Evolutionary conservation across 2,797 vertebrate species (phyloP), one percentile per base, ranked within the genome.

Genomic region (Hoplostethus mediterraneus): DNA sequence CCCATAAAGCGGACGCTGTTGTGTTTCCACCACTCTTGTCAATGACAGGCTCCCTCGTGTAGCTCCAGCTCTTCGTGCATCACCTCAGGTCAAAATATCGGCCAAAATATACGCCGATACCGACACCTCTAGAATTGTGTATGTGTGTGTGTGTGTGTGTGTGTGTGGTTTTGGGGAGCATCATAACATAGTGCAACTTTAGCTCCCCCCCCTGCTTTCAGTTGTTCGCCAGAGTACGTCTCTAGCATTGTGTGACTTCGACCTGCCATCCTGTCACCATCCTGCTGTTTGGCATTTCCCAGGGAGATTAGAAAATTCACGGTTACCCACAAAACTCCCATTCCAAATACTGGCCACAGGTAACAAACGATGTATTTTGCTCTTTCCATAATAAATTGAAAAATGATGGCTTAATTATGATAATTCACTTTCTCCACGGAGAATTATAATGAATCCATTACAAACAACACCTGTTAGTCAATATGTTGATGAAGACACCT

Each of bases 391-490:
- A 88, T 88, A 60, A 75, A 85, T 82, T 89, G 75, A 85, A 80
- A 86, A 82, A 87, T 81, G 63, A 88, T 58, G 69, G 51, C 80
- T 88, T 89, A 79, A 91, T 93, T 89, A 91, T 89, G 77, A 81
- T 89, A 81, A 90, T 85, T 89, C 6, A 1, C 3, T 73, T 16
- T 58, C 70, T 75, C 83, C 44, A 4, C 11, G 0, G 83, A 87
- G 85, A 67, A 75, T 78, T 63, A 54, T 85, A 92, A 93, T 93
- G 85, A 93, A 92, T 90, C 76, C 81, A 81, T 88, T 88, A 77
- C 71, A 81, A 87, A 82, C 86, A 90, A 85, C 90, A 91, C 83
- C 89, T 92, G 90, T 77, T 90, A 65, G 71, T 81, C 61, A 78
- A 76, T 77, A 84, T 81, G 89, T 57, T 84, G 83, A 89, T 85